Base-by-base conservation (phyloP, 2,113 vertebrate species). In the Sprattus sprattus region DNA sequence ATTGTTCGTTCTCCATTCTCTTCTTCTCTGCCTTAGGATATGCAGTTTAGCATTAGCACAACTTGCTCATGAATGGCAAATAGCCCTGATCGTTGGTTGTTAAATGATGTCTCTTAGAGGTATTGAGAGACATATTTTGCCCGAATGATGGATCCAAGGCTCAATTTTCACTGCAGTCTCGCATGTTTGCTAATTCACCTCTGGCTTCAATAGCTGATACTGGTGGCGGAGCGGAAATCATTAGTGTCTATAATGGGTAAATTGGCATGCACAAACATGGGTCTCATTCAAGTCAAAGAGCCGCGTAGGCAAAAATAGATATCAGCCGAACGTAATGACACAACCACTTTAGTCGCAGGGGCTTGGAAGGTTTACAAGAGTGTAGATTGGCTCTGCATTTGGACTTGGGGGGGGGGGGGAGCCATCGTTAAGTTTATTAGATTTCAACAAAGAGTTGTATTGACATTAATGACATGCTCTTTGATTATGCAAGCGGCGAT, bases 391-490 rank as follows among this genome's bases (percentile, higher is more conserved):
- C 22, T 1, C 22, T 67, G 25, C 67, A 15, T 75, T 32, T 75
- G 25, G 3, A 75, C 67, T 32, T 3, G 2, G 6, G 32, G 28
- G 25, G 15, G 25, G 5, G 6, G n/a, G 11, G n/a, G 32, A 32
- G 64, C 25, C n/a, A 4, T 71, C n/a, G 13, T 39, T 13, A 78
- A 16, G 71, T 75, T 75, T 16, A 78, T 78, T 78, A 16, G 71
- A 78, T 78, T 78, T 78, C 71, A 5, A 78, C 71, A 78, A 32
- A 32, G 28, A 78, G 71, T 20, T 15, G 16, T 78, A 15, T 78
- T 78, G 71, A 78, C 71, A 78, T 78, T 78, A 78, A 78, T 78
- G 71, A 39, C 71, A 32, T 32, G 71, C 71, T 78, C 28, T 78
- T 78, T 78, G 71, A 78, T 78, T 39, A 39, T 78, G 25, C 10